phyloP scores from a whole-genome alignment of 2,113 vertebrate genomes.

The Trichechus manatus region DNA sequence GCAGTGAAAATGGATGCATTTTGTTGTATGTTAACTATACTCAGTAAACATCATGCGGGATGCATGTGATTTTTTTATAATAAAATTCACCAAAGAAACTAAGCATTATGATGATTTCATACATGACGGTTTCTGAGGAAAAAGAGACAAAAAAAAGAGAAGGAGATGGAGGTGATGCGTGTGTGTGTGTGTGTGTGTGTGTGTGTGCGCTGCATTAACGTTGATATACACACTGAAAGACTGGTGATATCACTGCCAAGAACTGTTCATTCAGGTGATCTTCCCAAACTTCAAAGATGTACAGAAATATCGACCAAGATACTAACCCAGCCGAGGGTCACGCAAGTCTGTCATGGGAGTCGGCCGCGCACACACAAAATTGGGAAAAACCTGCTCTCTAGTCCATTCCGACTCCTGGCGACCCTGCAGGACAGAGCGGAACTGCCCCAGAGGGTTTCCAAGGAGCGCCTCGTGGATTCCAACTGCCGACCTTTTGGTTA shows the following conservation, averaged over 20 bases:
- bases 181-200: not conserved
- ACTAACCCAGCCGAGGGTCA: not conserved
- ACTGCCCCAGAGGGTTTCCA: no score
- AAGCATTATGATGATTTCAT: conserved; percentile 29
- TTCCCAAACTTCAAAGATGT: conserved; percentile 30
- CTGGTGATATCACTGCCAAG: not conserved
- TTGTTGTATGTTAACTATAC: not conserved
- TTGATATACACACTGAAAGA: not conserved
- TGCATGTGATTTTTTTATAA: conserved; percentile 9
- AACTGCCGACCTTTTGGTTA: no score
- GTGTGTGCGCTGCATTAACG: no score
- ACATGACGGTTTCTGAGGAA: not conserved
- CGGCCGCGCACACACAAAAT: not conserved
- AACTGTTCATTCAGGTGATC: not conserved
- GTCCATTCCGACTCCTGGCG: no score
- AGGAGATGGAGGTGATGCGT: not conserved
- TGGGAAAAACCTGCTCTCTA: no score
- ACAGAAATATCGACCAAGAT: not conserved
- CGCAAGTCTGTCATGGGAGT: not conserved
- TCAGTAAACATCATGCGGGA: not conserved
- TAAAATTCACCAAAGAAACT: not conserved
- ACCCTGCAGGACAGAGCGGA: no score
- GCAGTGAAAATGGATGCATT: not conserved
- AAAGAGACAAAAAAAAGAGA: not conserved
- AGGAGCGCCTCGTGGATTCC: no score